Evolutionary conservation across 2,797 vertebrate genomes (phyloP), one percentile per base, ranked within the genome.

Genomic region (Peromyscus attwateri): DNA sequence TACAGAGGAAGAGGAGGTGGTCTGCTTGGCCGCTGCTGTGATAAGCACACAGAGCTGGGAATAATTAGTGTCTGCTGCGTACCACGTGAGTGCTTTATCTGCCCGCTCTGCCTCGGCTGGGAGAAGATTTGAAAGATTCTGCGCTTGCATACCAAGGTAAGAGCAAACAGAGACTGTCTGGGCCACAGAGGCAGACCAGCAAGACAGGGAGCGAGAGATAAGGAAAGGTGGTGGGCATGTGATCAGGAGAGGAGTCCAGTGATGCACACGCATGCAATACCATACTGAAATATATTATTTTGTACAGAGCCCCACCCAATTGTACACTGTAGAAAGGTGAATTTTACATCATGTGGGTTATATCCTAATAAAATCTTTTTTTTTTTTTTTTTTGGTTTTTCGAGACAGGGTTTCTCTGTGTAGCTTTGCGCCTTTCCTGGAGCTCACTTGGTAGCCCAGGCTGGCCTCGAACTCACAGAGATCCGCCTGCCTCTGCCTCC

Each of bases 71-170:
- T 23, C 14, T 21, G 79, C n/a, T 75, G 90, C 68, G 76, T 6
- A 60, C 12, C 40, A 11, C 9, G 21, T 37, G 17, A 81, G 37
- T n/a, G 9, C 37, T 66, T 46, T 11, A 84, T 62, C 52, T 85
- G 52, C 13, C 29, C n/a, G 34, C 13, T 71, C 1, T 37, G 8
- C 21, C 37, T 34, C 1, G 10, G 6, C 6, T 46, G 29, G 60
- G 66, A 71, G 17, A 89, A 76, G 40, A 94, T 92, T 31, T 17
- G 64, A 79, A 87, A 46, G 6, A 34, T n/a, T 40, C 25, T 87
- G 37, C 43, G 17, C 66, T 83, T 60, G 60, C 84, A 31, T 92
- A 83, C n/a, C 7, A 68, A 49, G 66, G 34, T 68, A 57, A 34
- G 55, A 89, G 73, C 73, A 62, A 34, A 64, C 76, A 43, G 37